Conservation (phyloP, 2,888 invertebrate genomes). For the Cremastinae sp. region DNA sequence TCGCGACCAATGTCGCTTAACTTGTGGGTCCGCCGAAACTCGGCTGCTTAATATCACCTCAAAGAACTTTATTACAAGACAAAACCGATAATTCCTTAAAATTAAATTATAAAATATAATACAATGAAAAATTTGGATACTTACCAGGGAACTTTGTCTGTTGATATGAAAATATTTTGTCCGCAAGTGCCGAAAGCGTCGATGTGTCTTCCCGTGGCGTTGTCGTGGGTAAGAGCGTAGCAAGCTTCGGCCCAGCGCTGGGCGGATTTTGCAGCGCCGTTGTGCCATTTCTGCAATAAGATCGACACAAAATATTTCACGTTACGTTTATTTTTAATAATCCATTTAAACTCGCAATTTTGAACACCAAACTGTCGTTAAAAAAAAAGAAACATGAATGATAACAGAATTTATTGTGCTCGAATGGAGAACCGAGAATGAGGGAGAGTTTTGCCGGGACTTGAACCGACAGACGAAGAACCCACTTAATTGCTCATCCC, state of each 20-base stretch:
- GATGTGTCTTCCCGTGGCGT: slow-evolving; percentile 84
- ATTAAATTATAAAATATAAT: no score
- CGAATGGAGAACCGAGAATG: slow-evolving; percentile 58
- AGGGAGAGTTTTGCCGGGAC: slow-evolving; percentile 59
- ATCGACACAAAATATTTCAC: not conserved
- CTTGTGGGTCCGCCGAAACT: no score
- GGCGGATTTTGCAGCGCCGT: slow-evolving; percentile 86
- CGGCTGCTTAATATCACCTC: no score
- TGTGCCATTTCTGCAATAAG: slow-evolving; percentile 86
- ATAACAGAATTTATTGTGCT: slow-evolving; percentile 27
- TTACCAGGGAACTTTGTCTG: slow-evolving; percentile 90
- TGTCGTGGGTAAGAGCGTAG: slow-evolving; percentile 86
- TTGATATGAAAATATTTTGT: slow-evolving; percentile 91
- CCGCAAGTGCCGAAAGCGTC: slow-evolving; percentile 88
- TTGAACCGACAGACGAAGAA: slow-evolving; percentile 59
- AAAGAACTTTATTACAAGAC: no score
- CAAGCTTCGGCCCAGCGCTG: slow-evolving; percentile 89
- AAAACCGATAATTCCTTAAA: no score
- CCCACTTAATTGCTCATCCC: slow-evolving; percentile 61
- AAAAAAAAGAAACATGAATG: slow-evolving; percentile 14
- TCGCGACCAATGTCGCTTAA: no score
- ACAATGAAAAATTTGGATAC: no score
- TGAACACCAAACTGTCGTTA: no score
- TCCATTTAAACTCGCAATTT: not conserved
- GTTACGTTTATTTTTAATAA: not conserved